Evolutionary conservation across 2,113 vertebrate genomes (phyloP).

Genomic region (Oenanthe melanoleuca): DNA sequence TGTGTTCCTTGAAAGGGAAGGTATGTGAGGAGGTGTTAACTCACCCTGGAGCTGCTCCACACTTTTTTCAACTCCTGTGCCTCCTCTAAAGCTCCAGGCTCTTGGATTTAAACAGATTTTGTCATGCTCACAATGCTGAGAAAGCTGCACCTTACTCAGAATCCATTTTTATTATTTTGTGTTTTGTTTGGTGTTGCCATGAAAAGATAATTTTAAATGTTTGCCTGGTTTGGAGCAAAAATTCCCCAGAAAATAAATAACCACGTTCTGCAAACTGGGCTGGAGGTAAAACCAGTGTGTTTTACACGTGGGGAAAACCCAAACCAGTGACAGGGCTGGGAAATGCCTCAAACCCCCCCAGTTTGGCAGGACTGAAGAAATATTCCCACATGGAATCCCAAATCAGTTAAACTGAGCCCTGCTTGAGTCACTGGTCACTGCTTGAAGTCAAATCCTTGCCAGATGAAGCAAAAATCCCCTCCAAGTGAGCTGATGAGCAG

Average conservation of each 20-base stretch:
- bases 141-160: not conserved
- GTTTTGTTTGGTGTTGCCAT: not conserved
- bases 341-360: not conserved
- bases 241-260: not conserved
- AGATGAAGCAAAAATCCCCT: not conserved
- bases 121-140: not conserved
- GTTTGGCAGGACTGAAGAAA: not conserved
- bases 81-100: not conserved
- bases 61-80: not conserved
- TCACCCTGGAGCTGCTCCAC: not conserved
- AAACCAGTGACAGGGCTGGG: not conserved
- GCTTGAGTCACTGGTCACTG: not conserved
- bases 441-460: not conserved
- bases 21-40: not conserved
- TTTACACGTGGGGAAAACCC: not conserved
- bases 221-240: not conserved
- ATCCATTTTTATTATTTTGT: not conserved
- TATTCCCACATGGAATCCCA: too few relatives aligned
- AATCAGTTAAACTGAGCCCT: not conserved
- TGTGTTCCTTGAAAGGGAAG: constrained; percentile 37
- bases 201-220: not conserved
- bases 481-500: not conserved
- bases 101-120: not conserved
- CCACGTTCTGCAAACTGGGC: not conserved
- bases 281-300: not conserved